Conservation (phyloP, 1,140 invertebrate genomes). For the Aphidius ervi region DNA sequence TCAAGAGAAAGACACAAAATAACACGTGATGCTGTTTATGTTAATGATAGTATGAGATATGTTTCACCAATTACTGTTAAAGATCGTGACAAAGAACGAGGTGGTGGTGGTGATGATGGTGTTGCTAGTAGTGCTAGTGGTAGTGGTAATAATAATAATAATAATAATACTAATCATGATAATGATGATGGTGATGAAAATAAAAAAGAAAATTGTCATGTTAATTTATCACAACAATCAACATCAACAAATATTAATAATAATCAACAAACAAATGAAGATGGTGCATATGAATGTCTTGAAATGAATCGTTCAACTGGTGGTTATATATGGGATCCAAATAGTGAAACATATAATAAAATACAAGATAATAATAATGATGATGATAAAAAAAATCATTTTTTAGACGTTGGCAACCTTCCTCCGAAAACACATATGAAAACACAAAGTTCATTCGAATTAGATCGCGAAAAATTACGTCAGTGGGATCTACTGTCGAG, state of each 20-base stretch:
- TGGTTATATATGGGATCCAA: slow-evolving; percentile 52
- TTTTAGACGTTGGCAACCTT: slow-evolving; percentile 58
- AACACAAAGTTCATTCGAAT: slow-evolving; percentile 58
- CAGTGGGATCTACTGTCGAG: slow-evolving; percentile 86
- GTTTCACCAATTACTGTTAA: slow-evolving; percentile 10
- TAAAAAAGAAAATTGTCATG: too few relatives aligned
- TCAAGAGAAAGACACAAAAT: slow-evolving; percentile 47
- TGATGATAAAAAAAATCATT: slow-evolving; percentile 38
- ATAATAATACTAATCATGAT: too few relatives aligned
- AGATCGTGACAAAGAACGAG: slow-evolving; percentile 19
- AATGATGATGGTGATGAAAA: too few relatives aligned
- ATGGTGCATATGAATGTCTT: slow-evolving; percentile 43
- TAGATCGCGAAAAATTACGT: slow-evolving; percentile 78
- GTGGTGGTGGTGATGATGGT: too few relatives aligned
- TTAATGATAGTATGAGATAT: slow-evolving; percentile 61
- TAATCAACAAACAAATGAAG: slow-evolving; percentile 14
- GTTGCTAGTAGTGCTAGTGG: too few relatives aligned
- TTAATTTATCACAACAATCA: slow-evolving; percentile 17
- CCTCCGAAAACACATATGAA: slow-evolving; percentile 29
- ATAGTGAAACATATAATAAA: slow-evolving; percentile 41
- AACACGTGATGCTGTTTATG: slow-evolving; percentile 67
- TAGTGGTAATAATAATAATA: too few relatives aligned
- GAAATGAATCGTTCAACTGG: slow-evolving; percentile 39
- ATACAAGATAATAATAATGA: slow-evolving; percentile 16
- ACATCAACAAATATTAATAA: slow-evolving; percentile 19